phyloP scores from a whole-genome alignment of 2,797 vertebrate species.

The Coluber constrictor region DNA sequence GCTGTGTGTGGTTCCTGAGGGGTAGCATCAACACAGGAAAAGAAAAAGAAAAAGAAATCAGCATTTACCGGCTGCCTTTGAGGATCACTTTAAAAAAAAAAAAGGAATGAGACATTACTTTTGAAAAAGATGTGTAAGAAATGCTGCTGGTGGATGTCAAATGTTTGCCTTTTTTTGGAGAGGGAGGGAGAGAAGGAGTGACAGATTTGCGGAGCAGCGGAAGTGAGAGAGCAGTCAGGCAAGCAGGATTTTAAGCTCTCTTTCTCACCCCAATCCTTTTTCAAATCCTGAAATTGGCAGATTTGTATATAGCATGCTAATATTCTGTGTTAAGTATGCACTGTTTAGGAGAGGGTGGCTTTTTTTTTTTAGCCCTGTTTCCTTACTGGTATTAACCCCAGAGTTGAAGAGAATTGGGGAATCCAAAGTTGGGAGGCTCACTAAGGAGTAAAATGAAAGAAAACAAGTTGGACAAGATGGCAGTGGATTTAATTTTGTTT shows the following conservation, averaged over 20 bases:
- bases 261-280: background rate
- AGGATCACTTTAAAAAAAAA: background rate
- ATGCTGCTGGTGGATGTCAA: constrained; percentile 31
- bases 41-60: background rate
- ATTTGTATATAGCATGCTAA: constrained; percentile 15
- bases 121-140: background rate
- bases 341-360: background rate
- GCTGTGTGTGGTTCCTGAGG: constrained; percentile 32
- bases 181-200: background rate
- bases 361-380: constrained; percentile 29
- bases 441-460: background rate
- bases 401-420: constrained; percentile 27
- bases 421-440: constrained; percentile 38
- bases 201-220: constrained; percentile 19
- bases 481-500: background rate
- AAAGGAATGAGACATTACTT: constrained; percentile 13
- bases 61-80: constrained; percentile 8
- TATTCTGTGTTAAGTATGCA: constrained; percentile 23
- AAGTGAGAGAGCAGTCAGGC: constrained; percentile 25
- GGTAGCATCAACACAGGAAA: constrained; percentile 15
- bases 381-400: constrained; percentile 34
- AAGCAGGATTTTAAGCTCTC: constrained; percentile 9
- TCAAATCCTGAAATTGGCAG: constrained; percentile 33
- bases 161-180: constrained; percentile 19
- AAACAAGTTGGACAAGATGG: background rate